Evolutionary conservation across 2,797 vertebrate genomes (phyloP).

Genomic region (Sebastes variabilis): DNA sequence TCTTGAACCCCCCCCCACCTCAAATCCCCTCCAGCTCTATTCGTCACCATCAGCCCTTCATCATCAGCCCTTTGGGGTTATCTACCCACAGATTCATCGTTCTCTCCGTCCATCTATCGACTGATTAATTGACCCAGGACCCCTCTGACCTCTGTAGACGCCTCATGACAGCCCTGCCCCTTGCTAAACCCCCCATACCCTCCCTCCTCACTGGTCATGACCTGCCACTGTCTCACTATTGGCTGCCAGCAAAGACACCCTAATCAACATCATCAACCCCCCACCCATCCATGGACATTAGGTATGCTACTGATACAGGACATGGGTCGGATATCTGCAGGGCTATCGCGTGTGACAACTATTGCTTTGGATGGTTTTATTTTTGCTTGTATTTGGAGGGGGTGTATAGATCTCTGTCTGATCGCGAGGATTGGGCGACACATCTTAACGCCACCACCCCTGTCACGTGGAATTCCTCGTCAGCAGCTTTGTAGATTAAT

Average conservation of each 20-base stretch:
- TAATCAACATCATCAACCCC: not conserved
- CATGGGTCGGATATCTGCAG: conserved; percentile 36
- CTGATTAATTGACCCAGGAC: conserved; percentile 61
- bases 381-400: not conserved
- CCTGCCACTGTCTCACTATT: conserved; percentile 54
- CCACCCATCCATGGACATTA: conserved; percentile 34
- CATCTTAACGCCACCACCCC: not conserved
- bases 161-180: conserved; percentile 29
- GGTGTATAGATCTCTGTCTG: not conserved
- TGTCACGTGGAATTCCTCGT: not conserved
- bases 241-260: conserved; percentile 9
- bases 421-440: not conserved
- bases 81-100: conserved; percentile 47
- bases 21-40: conserved; percentile 20
- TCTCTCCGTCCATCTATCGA: conserved; percentile 51
- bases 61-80: conserved; percentile 36
- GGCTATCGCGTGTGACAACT: conserved; percentile 19
- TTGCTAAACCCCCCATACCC: not conserved
- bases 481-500: conserved; percentile 29
- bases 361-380: not conserved
- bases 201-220: conserved; percentile 41
- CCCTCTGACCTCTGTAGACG: conserved; percentile 32
- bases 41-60: conserved; percentile 47
- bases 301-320: conserved; percentile 33
- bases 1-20: not conserved